Evolutionary conservation across 2,888 invertebrate genomes (phyloP).

Genomic region (Diarsia dahlii): DNA sequence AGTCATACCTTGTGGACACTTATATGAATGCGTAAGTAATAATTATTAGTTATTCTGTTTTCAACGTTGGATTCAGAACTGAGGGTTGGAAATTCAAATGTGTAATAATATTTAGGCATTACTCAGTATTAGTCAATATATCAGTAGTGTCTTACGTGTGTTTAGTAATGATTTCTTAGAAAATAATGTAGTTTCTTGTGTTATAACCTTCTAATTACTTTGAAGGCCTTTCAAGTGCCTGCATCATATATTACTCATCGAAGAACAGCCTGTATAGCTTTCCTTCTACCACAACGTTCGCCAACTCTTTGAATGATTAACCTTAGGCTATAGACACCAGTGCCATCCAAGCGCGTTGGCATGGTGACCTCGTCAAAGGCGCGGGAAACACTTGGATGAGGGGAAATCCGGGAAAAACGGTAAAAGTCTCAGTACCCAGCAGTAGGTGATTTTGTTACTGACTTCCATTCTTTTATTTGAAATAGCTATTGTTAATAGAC

Average conservation of each 20-base stretch:
- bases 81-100: neutral
- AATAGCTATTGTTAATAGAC: too few species aligned
- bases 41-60: neutral
- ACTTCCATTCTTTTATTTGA: neutral
- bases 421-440: neutral
- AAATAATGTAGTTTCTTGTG: neutral
- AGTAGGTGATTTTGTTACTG: neutral
- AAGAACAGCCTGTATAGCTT: neutral
- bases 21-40: neutral
- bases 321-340: neutral
- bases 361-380: neutral
- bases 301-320: neutral
- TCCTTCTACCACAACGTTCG: too few species aligned
- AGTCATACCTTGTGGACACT: neutral
- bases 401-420: too few species aligned
- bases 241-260: slow-evolving; percentile 9
- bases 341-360: neutral
- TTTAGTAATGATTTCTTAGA: neutral
- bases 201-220: neutral
- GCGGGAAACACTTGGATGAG: neutral
- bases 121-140: neutral
- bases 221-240: neutral
- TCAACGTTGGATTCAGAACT: neutral
- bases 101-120: neutral
- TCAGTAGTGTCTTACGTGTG: slow-evolving; percentile 13